Evolutionary conservation across 1,140 invertebrate genomes (phyloP).

Genomic region (Drosophila auraria): DNA sequence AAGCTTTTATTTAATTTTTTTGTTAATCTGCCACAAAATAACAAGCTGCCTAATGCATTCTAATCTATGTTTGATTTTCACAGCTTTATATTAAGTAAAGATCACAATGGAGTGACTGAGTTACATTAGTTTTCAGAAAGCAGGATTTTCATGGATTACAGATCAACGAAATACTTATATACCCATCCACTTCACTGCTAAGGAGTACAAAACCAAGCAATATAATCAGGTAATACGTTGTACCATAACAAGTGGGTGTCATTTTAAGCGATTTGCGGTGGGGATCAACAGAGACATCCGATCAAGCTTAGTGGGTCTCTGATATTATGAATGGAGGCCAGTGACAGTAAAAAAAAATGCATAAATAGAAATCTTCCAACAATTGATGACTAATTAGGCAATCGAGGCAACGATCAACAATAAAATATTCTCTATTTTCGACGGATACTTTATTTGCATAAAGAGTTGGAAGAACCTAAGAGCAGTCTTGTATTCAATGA

Average conservation of each 20-base stretch:
- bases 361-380: not conserved
- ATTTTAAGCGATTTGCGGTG: not conserved
- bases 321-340: not conserved
- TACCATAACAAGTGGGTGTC: not conserved
- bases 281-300: not conserved
- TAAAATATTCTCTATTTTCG: no score
- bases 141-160: no score
- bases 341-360: not conserved
- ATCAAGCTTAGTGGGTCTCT: not conserved
- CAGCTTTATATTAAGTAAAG: no score
- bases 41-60: not conserved
- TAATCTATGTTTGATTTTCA: not conserved
- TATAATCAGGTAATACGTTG: not conserved
- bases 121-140: not conserved
- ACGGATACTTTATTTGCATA: no score
- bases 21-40: not conserved
- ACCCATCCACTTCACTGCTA: not conserved
- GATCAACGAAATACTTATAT: not conserved
- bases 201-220: not conserved
- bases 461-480: no score
- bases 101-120: no score
- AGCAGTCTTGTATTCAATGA: no score
- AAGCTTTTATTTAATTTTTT: not conserved
- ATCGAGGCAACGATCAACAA: not conserved
- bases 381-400: conserved; percentile 1